Percentiles rank a stretch among this genome's conserved stretches.
phyloP scores from a whole-genome alignment of 1,140 invertebrate species.

The Lepidurus couesii region DNA sequence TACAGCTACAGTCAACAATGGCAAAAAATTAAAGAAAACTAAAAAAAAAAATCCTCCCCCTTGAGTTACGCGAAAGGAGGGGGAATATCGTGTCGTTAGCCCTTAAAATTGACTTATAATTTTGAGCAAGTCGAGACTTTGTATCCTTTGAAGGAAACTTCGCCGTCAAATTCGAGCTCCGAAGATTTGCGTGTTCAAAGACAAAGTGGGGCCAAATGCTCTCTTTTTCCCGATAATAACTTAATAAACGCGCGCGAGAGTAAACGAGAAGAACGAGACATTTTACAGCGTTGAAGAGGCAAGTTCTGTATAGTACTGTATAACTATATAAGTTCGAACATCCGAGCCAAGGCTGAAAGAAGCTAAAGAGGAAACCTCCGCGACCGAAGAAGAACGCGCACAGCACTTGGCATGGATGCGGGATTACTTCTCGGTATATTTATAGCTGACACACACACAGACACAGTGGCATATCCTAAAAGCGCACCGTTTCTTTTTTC shows the following conservation, averaged over 20 bases:
- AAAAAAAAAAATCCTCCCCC: too few species aligned
- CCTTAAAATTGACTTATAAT: neutral
- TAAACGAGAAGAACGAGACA: too few species aligned
- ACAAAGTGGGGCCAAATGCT: neutral
- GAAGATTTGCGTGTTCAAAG: neutral
- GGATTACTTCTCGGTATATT: constrained; percentile 15
- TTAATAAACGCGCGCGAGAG: neutral
- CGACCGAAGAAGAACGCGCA: neutral
- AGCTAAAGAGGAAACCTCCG: neutral
- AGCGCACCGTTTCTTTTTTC: neutral
- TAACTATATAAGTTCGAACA: neutral
- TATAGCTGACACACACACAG: constrained; percentile 7
- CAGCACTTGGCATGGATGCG: constrained; percentile 7
- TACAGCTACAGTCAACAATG: neutral
- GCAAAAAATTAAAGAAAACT: neutral
- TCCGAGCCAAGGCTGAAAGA: neutral
- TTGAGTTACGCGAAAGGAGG: neutral
- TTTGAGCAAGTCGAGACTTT: neutral
- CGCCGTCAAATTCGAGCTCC: neutral
- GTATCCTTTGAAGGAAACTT: neutral
- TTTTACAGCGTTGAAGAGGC: too few species aligned
- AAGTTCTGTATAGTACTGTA: neutral
- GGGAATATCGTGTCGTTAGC: neutral
- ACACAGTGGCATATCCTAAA: neutral
- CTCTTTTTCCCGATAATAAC: neutral